Percentiles rank a stretch among this genome's conserved stretches.
phyloP scores from a whole-genome alignment of 2,888 invertebrate genomes.

The Onthophagus sagittarius region DNA sequence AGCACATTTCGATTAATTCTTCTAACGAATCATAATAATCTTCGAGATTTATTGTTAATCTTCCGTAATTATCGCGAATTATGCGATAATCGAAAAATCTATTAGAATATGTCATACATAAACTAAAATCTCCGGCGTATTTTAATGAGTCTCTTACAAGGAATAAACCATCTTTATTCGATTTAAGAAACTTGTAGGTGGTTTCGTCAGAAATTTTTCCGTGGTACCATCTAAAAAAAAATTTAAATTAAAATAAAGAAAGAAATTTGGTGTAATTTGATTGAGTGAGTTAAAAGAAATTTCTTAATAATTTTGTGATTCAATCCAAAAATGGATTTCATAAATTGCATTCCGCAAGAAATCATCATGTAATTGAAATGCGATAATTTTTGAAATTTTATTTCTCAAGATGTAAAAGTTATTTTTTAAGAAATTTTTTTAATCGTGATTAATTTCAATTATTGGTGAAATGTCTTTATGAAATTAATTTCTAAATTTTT shows the following conservation, averaged over 20 bases:
- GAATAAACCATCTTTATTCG: conserved; percentile 15
- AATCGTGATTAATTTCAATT: no score
- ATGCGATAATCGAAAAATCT: conserved; percentile 3
- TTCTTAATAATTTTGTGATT: not conserved
- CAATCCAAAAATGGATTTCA: no score
- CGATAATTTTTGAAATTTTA: no score
- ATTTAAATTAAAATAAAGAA: not conserved
- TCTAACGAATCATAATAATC: not conserved
- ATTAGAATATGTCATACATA: not conserved
- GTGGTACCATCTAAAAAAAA: conserved; percentile 14
- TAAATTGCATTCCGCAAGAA: no score
- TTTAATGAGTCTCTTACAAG: conserved; percentile 14
- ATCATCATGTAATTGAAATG: no score
- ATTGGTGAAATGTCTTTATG: no score
- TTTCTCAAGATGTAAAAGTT: no score
- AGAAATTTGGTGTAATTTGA: not conserved
- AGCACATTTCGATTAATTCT: not conserved
- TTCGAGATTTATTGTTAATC: not conserved
- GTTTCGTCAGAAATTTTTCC: conserved; percentile 1
- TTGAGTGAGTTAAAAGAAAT: not conserved
- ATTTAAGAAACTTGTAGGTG: not conserved
- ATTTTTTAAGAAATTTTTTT: no score
- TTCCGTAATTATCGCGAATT: not conserved
- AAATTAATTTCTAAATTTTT: no score
- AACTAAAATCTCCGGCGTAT: conserved; percentile 7